Evolutionary conservation across 1,140 invertebrate species (phyloP).

Genomic region (Drosophila navojoa): DNA sequence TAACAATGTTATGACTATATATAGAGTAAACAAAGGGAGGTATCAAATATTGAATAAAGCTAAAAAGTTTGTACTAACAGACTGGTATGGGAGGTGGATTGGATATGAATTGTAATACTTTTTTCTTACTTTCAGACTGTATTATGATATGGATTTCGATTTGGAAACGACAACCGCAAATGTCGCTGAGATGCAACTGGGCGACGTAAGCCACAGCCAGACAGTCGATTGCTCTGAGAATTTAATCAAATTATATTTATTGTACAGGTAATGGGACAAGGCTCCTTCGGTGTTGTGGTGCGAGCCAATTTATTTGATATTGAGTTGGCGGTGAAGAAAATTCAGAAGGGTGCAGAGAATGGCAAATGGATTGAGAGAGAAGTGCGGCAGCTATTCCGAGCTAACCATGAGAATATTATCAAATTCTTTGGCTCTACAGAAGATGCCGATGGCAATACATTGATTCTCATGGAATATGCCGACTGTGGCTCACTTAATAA

Average conservation of each 20-base stretch:
- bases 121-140: background rate
- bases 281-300: background rate
- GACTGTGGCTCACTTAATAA: background rate
- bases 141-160: background rate
- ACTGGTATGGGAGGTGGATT: too few relatives aligned
- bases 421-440: constrained; percentile 4
- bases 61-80: too few relatives aligned
- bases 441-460: background rate
- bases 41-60: too few relatives aligned
- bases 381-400: background rate
- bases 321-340: background rate
- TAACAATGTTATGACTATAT: too few relatives aligned
- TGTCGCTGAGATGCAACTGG: background rate
- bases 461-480: constrained; percentile 9
- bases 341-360: background rate
- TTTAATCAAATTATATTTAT: background rate
- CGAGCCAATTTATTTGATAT: background rate
- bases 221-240: background rate
- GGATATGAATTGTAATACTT: too few relatives aligned
- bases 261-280: background rate
- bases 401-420: constrained; percentile 3
- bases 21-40: too few relatives aligned
- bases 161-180: background rate
- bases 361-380: constrained; percentile 5
- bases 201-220: background rate